These are phyloP conservation scores for Sminthurinus aureus DNA, from an alignment of 2,888 invertebrate species.

Conservation along the genomic window DNA sequence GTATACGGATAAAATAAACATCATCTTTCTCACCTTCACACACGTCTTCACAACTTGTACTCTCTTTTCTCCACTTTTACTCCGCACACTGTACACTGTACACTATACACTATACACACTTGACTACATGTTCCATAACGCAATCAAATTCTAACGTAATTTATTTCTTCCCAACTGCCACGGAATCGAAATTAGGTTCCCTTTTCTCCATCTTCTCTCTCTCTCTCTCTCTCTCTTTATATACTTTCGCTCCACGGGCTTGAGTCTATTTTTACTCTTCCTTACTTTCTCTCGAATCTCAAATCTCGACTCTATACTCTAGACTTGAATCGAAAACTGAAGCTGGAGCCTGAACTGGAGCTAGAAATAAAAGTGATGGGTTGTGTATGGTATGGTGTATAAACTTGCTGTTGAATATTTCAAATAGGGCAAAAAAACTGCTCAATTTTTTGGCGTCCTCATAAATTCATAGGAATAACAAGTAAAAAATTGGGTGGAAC, in stretches of 20 bases:
- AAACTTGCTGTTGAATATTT: slow-evolving; percentile 9
- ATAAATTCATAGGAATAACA: slow-evolving; percentile 2
- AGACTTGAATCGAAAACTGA: too few species aligned
- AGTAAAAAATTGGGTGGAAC: neutral
- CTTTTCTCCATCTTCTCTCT: neutral
- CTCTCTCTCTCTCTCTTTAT: neutral
- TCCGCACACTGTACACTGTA: too few species aligned
- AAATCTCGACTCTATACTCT: too few species aligned
- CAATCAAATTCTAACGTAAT: slow-evolving; percentile 18
- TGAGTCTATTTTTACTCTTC: too few species aligned
- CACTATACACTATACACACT: neutral
- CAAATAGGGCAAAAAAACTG: neutral
- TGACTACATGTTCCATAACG: neutral
- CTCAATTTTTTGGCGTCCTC: slow-evolving; percentile 7
- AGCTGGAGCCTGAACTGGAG: too few species aligned
- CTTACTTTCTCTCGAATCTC: neutral
- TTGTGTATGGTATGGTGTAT: too few species aligned
- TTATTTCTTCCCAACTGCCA: slow-evolving; percentile 16
- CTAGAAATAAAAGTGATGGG: too few species aligned
- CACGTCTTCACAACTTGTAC: neutral
- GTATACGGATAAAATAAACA: slow-evolving; percentile 2
- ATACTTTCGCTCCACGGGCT: too few species aligned
- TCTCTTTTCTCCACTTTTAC: too few species aligned
- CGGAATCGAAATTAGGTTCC: slow-evolving; percentile 13
- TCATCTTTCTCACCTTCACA: slow-evolving; percentile 3